Evolutionary conservation across 2,888 invertebrate genomes (phyloP).

Genomic region (Mythimna ferrago): DNA sequence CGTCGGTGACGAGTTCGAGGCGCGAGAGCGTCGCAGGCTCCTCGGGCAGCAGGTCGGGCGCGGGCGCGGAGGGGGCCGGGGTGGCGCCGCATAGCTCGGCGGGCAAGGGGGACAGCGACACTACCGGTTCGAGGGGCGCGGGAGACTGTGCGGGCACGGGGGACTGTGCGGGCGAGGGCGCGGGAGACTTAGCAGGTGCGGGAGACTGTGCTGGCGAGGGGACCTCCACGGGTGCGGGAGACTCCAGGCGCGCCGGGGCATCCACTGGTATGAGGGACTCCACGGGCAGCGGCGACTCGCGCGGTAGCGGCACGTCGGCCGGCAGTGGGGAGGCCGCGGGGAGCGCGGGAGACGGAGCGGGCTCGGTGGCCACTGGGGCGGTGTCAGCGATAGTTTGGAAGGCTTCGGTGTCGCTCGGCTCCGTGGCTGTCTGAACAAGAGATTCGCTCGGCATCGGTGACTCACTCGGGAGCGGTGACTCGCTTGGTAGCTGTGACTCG

Average conservation of each 20-base stretch:
- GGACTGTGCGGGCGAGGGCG: conserved; percentile 35
- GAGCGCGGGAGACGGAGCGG: conserved; percentile 23
- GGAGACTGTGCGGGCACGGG: conserved; percentile 19
- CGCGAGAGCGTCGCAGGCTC: conserved; percentile 67
- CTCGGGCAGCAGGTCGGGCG: conserved; percentile 83
- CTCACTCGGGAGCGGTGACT: conserved; percentile 60
- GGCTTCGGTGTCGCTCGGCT: conserved; percentile 25
- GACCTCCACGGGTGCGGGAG: conserved; percentile 33
- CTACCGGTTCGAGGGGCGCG: conserved; percentile 16
- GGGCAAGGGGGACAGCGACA: conserved; percentile 39
- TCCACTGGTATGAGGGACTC: conserved; percentile 58
- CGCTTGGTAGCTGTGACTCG: conserved; percentile 63
- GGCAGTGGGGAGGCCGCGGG: conserved; percentile 58
- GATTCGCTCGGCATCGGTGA: conserved; percentile 59
- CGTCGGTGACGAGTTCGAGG: conserved; percentile 82
- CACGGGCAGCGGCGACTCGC: conserved; percentile 58
- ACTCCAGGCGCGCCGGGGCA: conserved; percentile 36
- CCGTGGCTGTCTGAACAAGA: conserved; percentile 45
- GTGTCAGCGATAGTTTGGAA: conserved; percentile 28
- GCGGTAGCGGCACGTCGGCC: conserved; percentile 59
- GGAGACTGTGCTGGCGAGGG: conserved; percentile 16
- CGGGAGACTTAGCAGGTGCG: conserved; percentile 29
- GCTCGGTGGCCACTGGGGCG: conserved; percentile 8
- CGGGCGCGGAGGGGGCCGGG: conserved; percentile 66
- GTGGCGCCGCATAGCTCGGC: conserved; percentile 12